Evolutionary conservation across 2,888 invertebrate genomes (phyloP).

Genomic region (Dermolepida albohirtum): DNA sequence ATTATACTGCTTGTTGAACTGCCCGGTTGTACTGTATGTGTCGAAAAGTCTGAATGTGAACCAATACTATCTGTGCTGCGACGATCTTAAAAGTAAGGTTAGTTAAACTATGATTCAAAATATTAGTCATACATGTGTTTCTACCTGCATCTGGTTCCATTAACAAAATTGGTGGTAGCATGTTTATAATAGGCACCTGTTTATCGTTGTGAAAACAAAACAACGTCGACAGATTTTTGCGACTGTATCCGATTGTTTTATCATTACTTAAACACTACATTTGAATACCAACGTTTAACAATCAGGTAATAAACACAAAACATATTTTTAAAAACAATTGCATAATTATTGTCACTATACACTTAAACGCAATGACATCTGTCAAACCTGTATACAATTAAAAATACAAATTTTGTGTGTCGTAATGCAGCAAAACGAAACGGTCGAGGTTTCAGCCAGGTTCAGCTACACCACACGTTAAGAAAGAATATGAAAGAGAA

Average conservation of each 20-base stretch:
- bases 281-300: conserved; percentile 6
- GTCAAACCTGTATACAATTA: conserved; percentile 14
- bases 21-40: conserved; percentile 64
- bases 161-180: conserved; percentile 48
- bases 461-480: not conserved
- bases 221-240: conserved; percentile 3
- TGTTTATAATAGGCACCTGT: conserved; percentile 41
- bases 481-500: not conserved
- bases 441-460: not conserved
- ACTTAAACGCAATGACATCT: conserved; percentile 23
- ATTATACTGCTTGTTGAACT: conserved; percentile 54
- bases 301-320: not conserved
- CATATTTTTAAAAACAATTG: conserved; percentile 22
- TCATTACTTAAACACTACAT: conserved; percentile 25
- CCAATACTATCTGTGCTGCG: conserved; percentile 72
- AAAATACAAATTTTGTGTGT: conserved; percentile 23
- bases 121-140: conserved; percentile 29
- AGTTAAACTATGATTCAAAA: conserved; percentile 26
- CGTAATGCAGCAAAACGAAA: not conserved
- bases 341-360: conserved; percentile 27
- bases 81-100: conserved; percentile 56
- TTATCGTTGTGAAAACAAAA: conserved; percentile 31
- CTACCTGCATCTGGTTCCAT: conserved; percentile 51
- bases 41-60: conserved; percentile 73
- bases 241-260: conserved; percentile 4